These are phyloP conservation scores for Gymnothorax javanicus DNA, from an alignment of 2,797 vertebrate genomes.

Conservation along the genomic window DNA sequence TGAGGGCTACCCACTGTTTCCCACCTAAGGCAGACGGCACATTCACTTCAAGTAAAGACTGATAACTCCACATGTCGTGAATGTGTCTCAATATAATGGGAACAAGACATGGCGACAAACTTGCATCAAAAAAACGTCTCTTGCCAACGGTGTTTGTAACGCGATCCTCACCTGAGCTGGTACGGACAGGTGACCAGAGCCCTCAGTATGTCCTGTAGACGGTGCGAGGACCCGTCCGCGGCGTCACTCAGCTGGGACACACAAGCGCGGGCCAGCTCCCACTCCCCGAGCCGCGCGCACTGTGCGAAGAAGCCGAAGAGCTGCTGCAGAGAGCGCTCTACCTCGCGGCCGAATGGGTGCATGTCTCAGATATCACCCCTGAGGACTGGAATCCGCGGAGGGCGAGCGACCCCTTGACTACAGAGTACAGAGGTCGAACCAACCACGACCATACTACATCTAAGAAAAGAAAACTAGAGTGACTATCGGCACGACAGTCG, in stretches of 20 bases:
- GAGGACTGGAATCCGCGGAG: conserved; percentile 37
- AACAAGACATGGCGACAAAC: background rate
- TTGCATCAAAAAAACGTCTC: background rate
- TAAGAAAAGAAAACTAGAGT: conserved; percentile 20
- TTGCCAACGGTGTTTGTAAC: background rate
- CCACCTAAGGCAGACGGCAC: conserved; percentile 64
- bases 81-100: background rate
- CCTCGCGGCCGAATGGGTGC: conserved; percentile 83
- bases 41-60: background rate
- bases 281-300: conserved; percentile 81
- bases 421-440: background rate
- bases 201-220: conserved; percentile 75
- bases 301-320: conserved; percentile 85
- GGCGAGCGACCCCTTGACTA: conserved; percentile 34
- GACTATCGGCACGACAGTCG: too few species aligned
- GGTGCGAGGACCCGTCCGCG: conserved; percentile 60
- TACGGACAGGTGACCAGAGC: conserved; percentile 79
- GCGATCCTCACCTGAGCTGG: conserved; percentile 72
- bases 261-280: conserved; percentile 88
- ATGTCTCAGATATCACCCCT: conserved; percentile 53
- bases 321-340: conserved; percentile 76
- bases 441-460: conserved; percentile 40
- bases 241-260: conserved; percentile 79
- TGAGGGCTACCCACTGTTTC: conserved; percentile 77
- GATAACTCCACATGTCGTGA: background rate